Base-by-base conservation (phyloP, 2,888 invertebrate species). In the Ichneumoninae sp. region DNA sequence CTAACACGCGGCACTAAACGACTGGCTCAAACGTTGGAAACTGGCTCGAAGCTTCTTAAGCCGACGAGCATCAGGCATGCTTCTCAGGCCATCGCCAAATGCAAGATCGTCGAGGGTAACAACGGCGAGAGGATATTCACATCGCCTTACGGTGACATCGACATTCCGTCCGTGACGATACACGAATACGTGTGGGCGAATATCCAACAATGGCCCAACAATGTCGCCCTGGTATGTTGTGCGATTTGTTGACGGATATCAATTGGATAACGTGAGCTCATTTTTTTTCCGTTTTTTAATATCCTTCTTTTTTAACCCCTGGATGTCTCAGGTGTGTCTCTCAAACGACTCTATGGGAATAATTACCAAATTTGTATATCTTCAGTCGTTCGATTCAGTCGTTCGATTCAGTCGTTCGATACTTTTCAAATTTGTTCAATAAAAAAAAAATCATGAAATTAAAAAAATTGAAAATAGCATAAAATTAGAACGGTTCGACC, bases 71-170 rank as follows among this genome's bases (percentile, higher is more conserved):
- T 80, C 26, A 89, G 88, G 73, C 83, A 82, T 22, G 50, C 85
- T n/a, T 90, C 89, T 1, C 81, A 79, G 36, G 88, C 88, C 0
- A 83, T 74, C 6, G 13, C 85, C 0, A 88, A 85, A 77, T 81
- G 74, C 33, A 88, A 86, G 69, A 78, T 91, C 47, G 63, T 89
- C 26, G 85, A 89, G 36, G 90, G 90, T 4, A 83, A 86, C 30
- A 93, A 92, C 54, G 92, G 92, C 0, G 92, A 92, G 77, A 88
- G 83, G 75, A 91, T 93, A 22, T 89, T 93, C 33, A 30, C 83
- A 22, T 91, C 92, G 4, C 85, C 88, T 0, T 85, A 79, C 30
- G 89, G 87, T 0, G 87, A 88, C 1, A 5, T 88, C 4, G 81
- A 86, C 0, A 85, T 87, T 44, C 88, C 89, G 0, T 83, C 90